Evolutionary conservation across 2,888 invertebrate genomes (phyloP), one percentile per base, ranked within the genome.

Genomic region (Ferrisia virgata): DNA sequence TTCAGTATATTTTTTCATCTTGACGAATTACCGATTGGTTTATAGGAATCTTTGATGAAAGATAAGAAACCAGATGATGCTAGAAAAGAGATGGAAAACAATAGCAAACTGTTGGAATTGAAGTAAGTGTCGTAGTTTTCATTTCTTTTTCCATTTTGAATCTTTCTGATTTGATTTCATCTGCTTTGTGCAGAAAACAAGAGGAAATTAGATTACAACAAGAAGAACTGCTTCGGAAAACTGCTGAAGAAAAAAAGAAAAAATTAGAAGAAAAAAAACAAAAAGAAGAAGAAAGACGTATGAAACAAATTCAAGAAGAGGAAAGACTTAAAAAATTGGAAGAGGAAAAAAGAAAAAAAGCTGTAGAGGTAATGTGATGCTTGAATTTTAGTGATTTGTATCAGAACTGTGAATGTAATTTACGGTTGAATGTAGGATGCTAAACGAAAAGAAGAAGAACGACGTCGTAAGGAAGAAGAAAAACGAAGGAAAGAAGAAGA

Each of bases 301-400:
- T 90, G 86, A 88, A 88, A 6, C 89, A 89, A 79, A 90, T 91
- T 85, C 91, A 91, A 85, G 91, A 91, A 84, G 88, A 91, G 89
- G 85, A 90, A 90, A 91, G 85, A 86, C 89, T 89, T 80, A 89
- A 89, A 81, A 90, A 89, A 88, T 88, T 90, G 87, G 87, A 90
- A 88, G 88, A 90, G 85, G 87, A 91, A 88, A 88, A 89, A 86
- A 87, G 90, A 89, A 86, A 87, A 85, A 86, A 86, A 84, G 86
- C 86, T 39, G 87, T 87, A 83, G 86, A 89, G 85, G 89, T 89
- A 86, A 87, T 3, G 8, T 8, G 18, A 47, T 0, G 5, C n/a
- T 18, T 1, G 0, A 0, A 18, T 47, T 3, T 47, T 47, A 43
- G n/a, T 0, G 47, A 47, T 18, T 36, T 18, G 47, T 3, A n/a